Evolutionary conservation across 2,888 invertebrate genomes (phyloP).

Genomic region (Muschampia plurimacula): DNA sequence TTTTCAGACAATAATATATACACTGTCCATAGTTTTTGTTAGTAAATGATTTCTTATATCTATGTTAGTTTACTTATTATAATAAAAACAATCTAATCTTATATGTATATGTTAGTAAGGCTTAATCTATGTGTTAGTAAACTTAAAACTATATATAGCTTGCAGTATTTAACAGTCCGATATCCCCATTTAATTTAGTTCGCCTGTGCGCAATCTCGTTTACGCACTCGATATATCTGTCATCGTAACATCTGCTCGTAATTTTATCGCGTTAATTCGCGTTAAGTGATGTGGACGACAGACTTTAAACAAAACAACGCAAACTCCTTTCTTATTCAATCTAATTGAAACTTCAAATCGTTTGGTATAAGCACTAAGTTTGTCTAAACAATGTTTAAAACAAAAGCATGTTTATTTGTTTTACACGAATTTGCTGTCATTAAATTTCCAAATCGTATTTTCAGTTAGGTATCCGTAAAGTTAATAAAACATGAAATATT

Average conservation of each 20-base stretch:
- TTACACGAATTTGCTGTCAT: conserved; percentile 11
- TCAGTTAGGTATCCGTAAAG: conserved; percentile 51
- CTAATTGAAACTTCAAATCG: conserved; percentile 47
- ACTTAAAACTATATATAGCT: conserved; percentile 2
- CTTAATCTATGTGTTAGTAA: no score
- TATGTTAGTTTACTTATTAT: no score
- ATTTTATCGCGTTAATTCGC: conserved; percentile 69
- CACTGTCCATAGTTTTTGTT: no score
- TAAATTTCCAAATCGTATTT: conserved; percentile 51
- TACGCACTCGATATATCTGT: conserved; percentile 66
- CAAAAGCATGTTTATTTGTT: conserved; percentile 5
- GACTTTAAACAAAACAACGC: conserved; percentile 47
- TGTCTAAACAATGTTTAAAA: conserved; percentile 7
- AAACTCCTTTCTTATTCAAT: conserved; percentile 42
- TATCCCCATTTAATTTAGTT: conserved; percentile 35
- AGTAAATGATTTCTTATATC: no score
- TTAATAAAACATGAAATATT: conserved; percentile 15
- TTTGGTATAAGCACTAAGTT: conserved; percentile 44
- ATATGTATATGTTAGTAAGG: no score
- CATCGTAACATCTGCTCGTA: conserved; percentile 66
- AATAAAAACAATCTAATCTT: no score
- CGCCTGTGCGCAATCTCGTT: conserved; percentile 40
- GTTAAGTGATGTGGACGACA: conserved; percentile 53
- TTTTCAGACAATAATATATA: no score
- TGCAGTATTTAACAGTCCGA: conserved; percentile 14